Percentiles rank a stretch among this genome's conserved stretches.
Evolutionary conservation across 64 coral and sea anemone species (phyloP).

Genomic region (Porites australiensis): DNA sequence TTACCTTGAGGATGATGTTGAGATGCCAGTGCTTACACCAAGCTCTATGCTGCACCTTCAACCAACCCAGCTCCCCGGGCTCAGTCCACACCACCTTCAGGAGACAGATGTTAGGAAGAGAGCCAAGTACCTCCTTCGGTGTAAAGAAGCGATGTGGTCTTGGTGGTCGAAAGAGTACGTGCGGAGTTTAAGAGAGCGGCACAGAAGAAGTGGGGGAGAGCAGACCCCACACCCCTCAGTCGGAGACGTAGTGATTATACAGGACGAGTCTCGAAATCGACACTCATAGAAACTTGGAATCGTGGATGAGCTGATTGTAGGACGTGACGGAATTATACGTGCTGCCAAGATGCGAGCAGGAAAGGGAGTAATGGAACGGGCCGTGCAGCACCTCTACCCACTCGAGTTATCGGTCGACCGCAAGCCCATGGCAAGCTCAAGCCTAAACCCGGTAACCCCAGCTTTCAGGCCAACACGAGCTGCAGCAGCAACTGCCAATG

Average conservation of each 20-base stretch:
- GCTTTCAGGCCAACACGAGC: constrained; percentile 1
- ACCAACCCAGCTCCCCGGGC: not conserved
- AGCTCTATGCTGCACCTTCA: constrained; percentile 16
- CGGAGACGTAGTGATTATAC: constrained; percentile 35
- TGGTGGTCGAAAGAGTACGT: constrained; percentile 48
- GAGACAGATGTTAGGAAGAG: constrained; percentile 22
- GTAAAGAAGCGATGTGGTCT: constrained; percentile 31
- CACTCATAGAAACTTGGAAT: constrained; percentile 3
- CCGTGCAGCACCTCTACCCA: constrained; percentile 26
- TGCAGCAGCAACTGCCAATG: not conserved
- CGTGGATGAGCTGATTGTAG: constrained; percentile 15
- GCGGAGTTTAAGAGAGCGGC: constrained; percentile 20
- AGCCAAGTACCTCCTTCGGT: constrained; percentile 32
- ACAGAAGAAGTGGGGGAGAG: not conserved
- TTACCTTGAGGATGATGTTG: constrained; percentile 32
- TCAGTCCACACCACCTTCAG: not conserved
- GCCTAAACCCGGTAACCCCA: not conserved
- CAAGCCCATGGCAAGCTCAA: not conserved
- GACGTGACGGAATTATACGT: constrained; percentile 11
- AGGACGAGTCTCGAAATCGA: constrained; percentile 33
- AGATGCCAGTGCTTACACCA: constrained; percentile 32
- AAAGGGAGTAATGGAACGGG: constrained; percentile 8
- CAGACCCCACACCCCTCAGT: not conserved
- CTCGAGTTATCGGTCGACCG: constrained; percentile 2
- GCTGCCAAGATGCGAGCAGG: not conserved